phyloP scores from a whole-genome alignment of 2,888 invertebrate genomes.

The Pandemis corylana region DNA sequence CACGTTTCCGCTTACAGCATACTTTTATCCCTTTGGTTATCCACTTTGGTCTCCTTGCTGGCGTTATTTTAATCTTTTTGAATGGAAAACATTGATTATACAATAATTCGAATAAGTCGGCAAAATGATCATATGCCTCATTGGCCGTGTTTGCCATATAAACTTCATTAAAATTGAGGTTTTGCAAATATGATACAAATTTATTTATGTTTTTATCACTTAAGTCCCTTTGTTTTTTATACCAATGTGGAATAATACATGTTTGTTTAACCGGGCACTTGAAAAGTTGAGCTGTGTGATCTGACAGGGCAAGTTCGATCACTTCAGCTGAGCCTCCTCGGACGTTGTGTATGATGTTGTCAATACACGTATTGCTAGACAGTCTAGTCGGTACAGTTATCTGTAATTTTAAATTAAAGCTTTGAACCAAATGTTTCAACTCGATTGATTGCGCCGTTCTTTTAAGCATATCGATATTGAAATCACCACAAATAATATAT shows the following conservation, averaged over 20 bases:
- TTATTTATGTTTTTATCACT: too few relatives aligned
- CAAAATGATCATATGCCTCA: constrained; percentile 28
- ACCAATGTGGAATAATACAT: constrained; percentile 19
- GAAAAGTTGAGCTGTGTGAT: constrained; percentile 42
- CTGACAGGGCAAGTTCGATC: constrained; percentile 31
- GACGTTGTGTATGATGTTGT: too few relatives aligned
- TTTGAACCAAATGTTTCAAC: too few relatives aligned
- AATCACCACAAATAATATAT: constrained; percentile 8
- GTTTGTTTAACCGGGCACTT: constrained; percentile 38
- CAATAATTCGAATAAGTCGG: constrained; percentile 18
- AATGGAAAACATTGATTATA: constrained; percentile 27
- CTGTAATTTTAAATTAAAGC: too few relatives aligned
- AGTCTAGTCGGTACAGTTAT: too few relatives aligned
- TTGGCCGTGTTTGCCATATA: constrained; percentile 39
- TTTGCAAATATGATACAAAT: constrained; percentile 40
- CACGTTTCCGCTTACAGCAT: constrained; percentile 17
- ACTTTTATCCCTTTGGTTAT: constrained; percentile 26
- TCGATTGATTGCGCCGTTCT: too few relatives aligned
- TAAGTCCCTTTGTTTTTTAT: constrained; percentile 6
- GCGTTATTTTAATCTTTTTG: constrained; percentile 24
- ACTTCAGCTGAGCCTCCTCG: too few relatives aligned
- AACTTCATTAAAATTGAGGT: constrained; percentile 41
- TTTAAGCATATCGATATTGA: too few relatives aligned
- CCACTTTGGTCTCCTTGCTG: constrained; percentile 26
- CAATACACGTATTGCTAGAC: too few relatives aligned